These are phyloP conservation scores for Dicaeum eximium DNA, from an alignment of 2,113 vertebrate species.

Conservation along the genomic window DNA sequence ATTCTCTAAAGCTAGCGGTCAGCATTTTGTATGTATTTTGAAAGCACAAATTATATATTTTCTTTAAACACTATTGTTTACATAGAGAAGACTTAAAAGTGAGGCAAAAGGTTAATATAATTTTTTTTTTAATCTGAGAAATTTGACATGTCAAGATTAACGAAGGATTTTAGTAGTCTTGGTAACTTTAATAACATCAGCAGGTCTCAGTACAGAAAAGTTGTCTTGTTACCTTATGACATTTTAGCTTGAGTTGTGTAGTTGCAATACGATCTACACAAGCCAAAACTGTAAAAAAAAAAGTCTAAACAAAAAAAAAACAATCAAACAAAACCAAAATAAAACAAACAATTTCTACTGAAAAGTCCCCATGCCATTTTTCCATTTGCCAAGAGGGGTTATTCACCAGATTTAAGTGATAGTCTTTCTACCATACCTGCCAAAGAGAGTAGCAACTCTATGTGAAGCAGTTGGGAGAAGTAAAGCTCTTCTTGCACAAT, in stretches of 20 bases:
- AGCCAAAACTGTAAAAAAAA: background rate
- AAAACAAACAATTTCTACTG: background rate
- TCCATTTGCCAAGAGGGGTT: background rate
- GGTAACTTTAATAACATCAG: background rate
- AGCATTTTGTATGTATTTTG: background rate
- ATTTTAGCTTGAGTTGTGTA: constrained; percentile 15
- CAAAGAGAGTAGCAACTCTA: background rate
- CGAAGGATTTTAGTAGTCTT: background rate
- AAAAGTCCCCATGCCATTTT: background rate
- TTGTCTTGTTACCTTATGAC: background rate
- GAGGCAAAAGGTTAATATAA: background rate
- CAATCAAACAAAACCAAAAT: background rate
- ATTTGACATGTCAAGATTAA: background rate
- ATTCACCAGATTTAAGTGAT: background rate
- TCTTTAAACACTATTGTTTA: background rate
- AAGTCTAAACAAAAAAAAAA: background rate
- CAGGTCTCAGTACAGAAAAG: background rate
- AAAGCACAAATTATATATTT: background rate
- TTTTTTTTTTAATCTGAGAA: background rate
- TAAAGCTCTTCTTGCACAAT: constrained; percentile 36
- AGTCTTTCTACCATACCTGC: background rate
- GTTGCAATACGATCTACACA: background rate
- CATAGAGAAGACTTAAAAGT: background rate
- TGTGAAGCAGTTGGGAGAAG: background rate
- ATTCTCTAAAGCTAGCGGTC: background rate